A percentile compares a stretch with the other conserved stretches of the same genome.
These are phyloP conservation scores for Rhinopithecus roxellana DNA, from an alignment of 2,113 vertebrate species.

Conservation along the genomic window DNA sequence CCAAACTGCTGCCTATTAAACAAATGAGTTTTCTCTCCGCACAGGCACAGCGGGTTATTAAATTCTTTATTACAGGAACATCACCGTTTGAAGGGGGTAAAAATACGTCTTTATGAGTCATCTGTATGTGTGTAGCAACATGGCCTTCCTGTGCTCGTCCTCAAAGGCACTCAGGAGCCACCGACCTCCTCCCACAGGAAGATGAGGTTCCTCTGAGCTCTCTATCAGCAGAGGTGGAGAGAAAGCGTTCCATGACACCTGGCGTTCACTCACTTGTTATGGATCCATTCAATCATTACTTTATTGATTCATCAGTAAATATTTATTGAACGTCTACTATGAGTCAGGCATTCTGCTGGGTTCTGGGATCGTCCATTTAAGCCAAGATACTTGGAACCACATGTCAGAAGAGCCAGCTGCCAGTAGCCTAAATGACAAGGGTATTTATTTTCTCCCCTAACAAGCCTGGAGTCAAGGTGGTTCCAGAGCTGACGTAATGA, in stretches of 20 bases:
- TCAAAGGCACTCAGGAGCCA: rapidly evolving
- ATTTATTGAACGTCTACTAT: no score
- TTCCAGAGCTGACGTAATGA: no score
- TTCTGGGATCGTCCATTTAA: not conserved
- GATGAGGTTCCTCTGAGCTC: not conserved
- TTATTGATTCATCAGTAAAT: not conserved
- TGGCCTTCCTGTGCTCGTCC: not conserved
- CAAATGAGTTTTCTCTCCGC: slow-evolving; percentile 85
- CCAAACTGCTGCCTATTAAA: slow-evolving; percentile 87
- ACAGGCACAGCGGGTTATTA: slow-evolving; percentile 85
- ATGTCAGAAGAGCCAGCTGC: not conserved
- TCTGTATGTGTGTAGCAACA: not conserved
- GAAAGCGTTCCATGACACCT: rapidly evolving
- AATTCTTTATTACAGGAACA: slow-evolving; percentile 84
- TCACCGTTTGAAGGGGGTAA: slow-evolving; percentile 59
- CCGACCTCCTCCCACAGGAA: rapidly evolving
- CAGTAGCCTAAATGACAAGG: no score
- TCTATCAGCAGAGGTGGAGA: rapidly evolving
- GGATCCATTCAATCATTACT: rapidly evolving
- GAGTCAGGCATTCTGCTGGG: not conserved
- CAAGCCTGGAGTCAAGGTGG: not conserved
- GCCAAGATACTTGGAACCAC: not conserved
- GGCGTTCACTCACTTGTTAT: rapidly evolving
- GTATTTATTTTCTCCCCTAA: not conserved
- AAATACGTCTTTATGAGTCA: slow-evolving; percentile 37